Percentiles rank a stretch among this genome's conserved stretches.
Evolutionary conservation across 2,888 invertebrate species (phyloP).

Genomic region (Lysandra bellargus): DNA sequence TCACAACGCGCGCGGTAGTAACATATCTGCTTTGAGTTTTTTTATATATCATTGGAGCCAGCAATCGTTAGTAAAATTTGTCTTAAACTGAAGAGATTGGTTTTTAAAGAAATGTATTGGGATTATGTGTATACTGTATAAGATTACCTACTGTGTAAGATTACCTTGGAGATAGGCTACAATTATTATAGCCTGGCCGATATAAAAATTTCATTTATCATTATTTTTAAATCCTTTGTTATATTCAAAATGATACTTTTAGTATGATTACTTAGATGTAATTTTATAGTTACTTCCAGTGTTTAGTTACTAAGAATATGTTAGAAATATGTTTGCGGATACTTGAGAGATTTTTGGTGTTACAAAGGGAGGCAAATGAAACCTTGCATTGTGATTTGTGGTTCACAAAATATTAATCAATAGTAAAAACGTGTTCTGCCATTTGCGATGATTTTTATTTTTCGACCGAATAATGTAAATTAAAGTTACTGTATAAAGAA

Average conservation of each 20-base stretch:
- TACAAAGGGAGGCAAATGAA: not conserved
- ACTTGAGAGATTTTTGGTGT: conserved; percentile 9
- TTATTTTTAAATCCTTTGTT: not conserved
- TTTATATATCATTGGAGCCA: not conserved
- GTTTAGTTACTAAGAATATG: conserved; percentile 27
- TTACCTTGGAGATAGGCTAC: not conserved
- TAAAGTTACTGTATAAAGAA: conserved; percentile 42
- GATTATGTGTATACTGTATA: not conserved
- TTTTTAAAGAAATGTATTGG: not conserved
- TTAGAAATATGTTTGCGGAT: conserved; percentile 1
- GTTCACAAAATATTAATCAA: conserved; percentile 7
- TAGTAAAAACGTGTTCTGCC: not conserved
- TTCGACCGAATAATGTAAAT: conserved; percentile 26
- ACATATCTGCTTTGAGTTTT: too few relatives aligned
- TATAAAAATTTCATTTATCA: not conserved
- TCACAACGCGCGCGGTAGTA: too few relatives aligned
- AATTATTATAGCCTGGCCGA: not conserved
- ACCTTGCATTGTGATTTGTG: not conserved
- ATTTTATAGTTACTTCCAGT: conserved; percentile 29
- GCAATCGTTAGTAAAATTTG: not conserved
- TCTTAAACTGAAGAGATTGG: too few relatives aligned
- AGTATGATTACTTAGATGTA: conserved; percentile 16
- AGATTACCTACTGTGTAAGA: not conserved
- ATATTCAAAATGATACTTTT: conserved; percentile 4
- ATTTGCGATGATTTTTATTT: conserved; percentile 12